Percentiles rank a stretch among this genome's conserved stretches.
phyloP scores from a whole-genome alignment of 2,113 vertebrate species.

The Neolamprologus variostigma region DNA sequence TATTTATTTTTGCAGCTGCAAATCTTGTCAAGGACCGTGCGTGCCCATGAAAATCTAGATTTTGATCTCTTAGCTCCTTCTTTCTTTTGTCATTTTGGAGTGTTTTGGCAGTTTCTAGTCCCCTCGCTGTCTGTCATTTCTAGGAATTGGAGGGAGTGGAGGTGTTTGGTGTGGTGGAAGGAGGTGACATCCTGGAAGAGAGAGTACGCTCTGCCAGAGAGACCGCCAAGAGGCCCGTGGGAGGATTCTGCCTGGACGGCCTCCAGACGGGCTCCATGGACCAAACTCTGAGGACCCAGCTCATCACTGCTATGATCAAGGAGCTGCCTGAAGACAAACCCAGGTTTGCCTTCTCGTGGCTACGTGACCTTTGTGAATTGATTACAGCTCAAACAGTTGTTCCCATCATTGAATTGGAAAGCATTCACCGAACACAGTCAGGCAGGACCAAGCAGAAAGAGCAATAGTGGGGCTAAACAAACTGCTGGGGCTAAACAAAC shows the following conservation, averaged over 20 bases:
- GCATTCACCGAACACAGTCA: not conserved
- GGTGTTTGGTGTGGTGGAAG: conserved; percentile 90
- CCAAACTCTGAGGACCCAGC: conserved; percentile 72
- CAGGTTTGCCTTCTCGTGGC: conserved; percentile 64
- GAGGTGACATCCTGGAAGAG: conserved; percentile 87
- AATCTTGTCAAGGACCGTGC: not conserved
- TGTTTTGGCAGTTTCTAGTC: not conserved
- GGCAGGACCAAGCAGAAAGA: not conserved
- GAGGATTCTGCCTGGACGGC: conserved; percentile 90
- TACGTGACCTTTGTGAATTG: not conserved
- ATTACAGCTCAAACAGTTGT: not conserved
- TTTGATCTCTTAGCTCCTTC: not conserved
- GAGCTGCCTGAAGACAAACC: conserved; percentile 92
- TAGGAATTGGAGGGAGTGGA: conserved; percentile 79
- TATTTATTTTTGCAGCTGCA: not conserved
- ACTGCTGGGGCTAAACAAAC: not conserved
- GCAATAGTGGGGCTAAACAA: not conserved
- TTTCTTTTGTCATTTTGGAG: not conserved
- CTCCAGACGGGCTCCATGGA: conserved; percentile 76
- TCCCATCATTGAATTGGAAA: not conserved
- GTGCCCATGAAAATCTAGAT: not conserved
- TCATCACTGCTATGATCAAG: conserved; percentile 78
- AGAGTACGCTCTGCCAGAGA: conserved; percentile 86
- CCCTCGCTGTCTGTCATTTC: not conserved
- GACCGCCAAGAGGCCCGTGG: conserved; percentile 91